phyloP scores from a whole-genome alignment of 2,797 vertebrate species.

The Pelobates cultripes region DNA sequence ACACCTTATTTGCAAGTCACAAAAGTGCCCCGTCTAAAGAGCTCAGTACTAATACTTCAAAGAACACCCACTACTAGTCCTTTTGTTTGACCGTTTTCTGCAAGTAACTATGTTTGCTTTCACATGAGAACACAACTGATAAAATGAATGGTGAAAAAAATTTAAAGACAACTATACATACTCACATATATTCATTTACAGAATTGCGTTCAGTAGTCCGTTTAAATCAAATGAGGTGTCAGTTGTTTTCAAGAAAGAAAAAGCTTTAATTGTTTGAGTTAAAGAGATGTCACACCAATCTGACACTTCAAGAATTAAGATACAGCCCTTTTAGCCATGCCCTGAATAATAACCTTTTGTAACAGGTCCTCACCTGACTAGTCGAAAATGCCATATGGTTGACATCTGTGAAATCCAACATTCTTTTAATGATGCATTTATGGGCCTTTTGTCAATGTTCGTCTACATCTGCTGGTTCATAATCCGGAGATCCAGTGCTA shows the following conservation, averaged over 20 bases:
- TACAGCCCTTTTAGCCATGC: not conserved
- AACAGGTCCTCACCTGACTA: conserved; percentile 23
- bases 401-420: conserved; percentile 40
- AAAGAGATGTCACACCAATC: not conserved
- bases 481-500: conserved; percentile 14
- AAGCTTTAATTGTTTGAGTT: not conserved
- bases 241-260: conserved; percentile 1
- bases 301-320: not conserved
- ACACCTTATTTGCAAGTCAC: not conserved
- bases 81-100: not conserved
- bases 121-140: not conserved
- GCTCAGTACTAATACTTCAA: not conserved
- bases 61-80: not conserved
- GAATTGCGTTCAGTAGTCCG: not conserved
- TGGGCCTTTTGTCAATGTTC: conserved; percentile 23
- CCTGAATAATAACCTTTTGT: not conserved
- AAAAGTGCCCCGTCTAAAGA: not conserved
- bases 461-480: conserved; percentile 36
- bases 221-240: not conserved
- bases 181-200: not conserved
- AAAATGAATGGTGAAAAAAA: conserved; percentile 8
- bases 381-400: conserved; percentile 40
- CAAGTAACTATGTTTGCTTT: not conserved
- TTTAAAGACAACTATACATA: not conserved
- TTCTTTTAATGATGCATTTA: conserved; percentile 37